Evolutionary conservation across 2,113 vertebrate genomes (phyloP).

Genomic region (Henicopernis longicauda): DNA sequence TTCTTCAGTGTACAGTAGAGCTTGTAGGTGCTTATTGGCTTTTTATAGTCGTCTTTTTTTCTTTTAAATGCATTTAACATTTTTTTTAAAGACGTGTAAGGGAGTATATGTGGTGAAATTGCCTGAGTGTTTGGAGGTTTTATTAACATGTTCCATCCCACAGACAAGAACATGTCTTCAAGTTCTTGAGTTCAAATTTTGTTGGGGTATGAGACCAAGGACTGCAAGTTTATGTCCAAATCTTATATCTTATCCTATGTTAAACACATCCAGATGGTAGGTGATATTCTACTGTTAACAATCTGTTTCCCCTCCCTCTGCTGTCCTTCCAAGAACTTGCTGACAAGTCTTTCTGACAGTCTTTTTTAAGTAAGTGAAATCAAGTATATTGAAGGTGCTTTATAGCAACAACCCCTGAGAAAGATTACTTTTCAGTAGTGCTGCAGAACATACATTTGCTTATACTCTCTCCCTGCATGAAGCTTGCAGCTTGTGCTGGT

Average conservation of each 20-base stretch:
- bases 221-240: conserved; percentile 19
- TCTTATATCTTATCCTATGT: conserved; percentile 31
- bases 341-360: conserved; percentile 53
- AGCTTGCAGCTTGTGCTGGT: neutral
- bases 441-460: neutral
- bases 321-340: conserved; percentile 52
- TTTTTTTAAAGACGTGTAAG: neutral
- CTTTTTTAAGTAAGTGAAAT: conserved; percentile 45
- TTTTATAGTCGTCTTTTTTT: neutral
- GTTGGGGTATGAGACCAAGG: conserved; percentile 49
- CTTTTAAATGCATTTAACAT: neutral
- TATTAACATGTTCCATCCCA: neutral
- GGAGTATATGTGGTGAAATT: neutral
- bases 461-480: neutral
- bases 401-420: conserved; percentile 1
- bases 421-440: neutral
- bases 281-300: conserved; percentile 58
- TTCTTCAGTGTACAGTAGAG: neutral
- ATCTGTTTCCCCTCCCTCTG: conserved; percentile 39
- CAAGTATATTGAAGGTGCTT: neutral
- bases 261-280: conserved; percentile 55
- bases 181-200: conserved; percentile 17
- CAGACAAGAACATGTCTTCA: neutral
- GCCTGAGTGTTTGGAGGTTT: neutral
- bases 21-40: neutral